These are phyloP conservation scores for Euthynnus affinis DNA, from an alignment of 2,797 vertebrate species.

Conservation along the genomic window DNA sequence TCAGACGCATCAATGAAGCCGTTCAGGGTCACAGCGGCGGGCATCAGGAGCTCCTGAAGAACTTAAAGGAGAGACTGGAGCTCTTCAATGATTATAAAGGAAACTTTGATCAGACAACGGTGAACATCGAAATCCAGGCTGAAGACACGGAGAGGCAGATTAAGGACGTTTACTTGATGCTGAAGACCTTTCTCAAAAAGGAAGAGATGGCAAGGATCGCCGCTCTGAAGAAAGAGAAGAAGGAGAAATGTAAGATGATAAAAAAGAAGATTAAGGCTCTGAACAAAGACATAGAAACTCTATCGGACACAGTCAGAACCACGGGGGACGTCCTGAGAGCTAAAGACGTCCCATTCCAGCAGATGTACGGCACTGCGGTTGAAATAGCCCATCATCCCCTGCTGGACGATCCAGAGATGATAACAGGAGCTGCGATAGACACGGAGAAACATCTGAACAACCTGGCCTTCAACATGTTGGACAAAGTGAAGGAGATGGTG, in stretches of 20 bases:
- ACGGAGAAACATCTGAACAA: constrained; percentile 19
- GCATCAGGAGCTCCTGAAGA: neutral
- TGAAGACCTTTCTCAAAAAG: neutral
- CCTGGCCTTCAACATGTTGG: neutral
- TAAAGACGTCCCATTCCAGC: neutral
- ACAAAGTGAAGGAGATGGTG: neutral
- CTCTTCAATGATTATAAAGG: neutral
- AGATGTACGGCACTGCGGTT: neutral
- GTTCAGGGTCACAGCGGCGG: neutral
- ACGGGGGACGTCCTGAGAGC: neutral
- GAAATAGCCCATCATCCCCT: neutral
- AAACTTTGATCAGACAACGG: constrained; percentile 13
- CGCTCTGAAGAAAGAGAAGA: neutral
- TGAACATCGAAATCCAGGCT: constrained; percentile 20
- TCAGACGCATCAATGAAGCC: neutral
- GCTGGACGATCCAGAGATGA: neutral
- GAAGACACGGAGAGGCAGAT: neutral
- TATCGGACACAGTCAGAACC: neutral
- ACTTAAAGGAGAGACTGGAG: neutral
- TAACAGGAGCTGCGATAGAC: neutral
- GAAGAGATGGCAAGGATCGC: neutral
- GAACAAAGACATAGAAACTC: neutral
- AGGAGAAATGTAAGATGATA: neutral
- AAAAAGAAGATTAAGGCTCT: neutral
- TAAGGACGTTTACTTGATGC: neutral